Conservation (phyloP, 2,888 invertebrate species). For the Clivina fossor region DNA sequence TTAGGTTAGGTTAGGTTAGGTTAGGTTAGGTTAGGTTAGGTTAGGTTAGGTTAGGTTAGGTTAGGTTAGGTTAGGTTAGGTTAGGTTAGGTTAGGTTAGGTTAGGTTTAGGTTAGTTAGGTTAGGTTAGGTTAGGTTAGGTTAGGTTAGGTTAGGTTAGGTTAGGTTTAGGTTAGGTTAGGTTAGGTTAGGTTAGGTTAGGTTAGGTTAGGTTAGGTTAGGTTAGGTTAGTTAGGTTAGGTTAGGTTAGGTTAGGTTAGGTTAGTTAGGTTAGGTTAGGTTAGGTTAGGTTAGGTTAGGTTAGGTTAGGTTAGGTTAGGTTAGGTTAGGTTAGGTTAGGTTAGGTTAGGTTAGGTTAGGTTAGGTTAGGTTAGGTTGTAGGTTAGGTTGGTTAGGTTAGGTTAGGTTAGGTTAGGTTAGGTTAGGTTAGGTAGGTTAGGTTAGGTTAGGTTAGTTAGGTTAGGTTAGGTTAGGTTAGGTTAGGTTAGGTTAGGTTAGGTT, state of each 20-base stretch:
- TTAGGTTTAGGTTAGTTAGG: constrained; percentile 37
- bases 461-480: too few species aligned
- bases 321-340: too few species aligned
- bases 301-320: too few species aligned
- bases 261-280: too few species aligned
- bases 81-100: constrained; percentile 41
- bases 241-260: constrained; percentile 13
- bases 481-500: too few species aligned
- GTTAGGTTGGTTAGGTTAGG: too few species aligned
- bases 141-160: constrained; percentile 35
- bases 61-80: constrained; percentile 40
- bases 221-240: constrained; percentile 21
- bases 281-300: too few species aligned
- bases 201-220: constrained; percentile 36
- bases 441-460: too few species aligned
- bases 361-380: too few species aligned
- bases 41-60: constrained; percentile 36
- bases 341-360: too few species aligned
- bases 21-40: constrained; percentile 39
- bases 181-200: constrained; percentile 37
- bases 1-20: constrained; percentile 40
- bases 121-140: constrained; percentile 39
- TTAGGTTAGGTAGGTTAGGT: too few species aligned
- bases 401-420: too few species aligned
- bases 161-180: constrained; percentile 37